Conservation (phyloP, 53 echinoderm and acorn worm species). For the Zoroaster sp. region DNA sequence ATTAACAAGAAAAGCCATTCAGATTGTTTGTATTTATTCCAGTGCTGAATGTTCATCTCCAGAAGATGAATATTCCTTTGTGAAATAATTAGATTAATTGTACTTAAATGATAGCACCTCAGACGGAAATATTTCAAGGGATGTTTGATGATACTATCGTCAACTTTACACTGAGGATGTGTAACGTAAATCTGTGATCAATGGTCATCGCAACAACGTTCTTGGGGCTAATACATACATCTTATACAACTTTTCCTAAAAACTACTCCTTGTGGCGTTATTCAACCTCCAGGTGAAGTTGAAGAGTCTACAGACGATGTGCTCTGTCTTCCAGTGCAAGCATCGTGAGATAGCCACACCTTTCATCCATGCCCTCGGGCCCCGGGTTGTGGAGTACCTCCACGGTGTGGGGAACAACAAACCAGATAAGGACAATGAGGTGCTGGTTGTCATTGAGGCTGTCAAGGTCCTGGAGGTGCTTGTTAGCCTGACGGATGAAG, state of each 20-base stretch:
- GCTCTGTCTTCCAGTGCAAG: constrained; percentile 88
- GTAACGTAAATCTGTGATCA: not conserved
- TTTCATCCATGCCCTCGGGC: constrained; percentile 94
- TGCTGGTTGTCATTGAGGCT: constrained; percentile 87
- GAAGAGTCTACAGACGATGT: constrained; percentile 89
- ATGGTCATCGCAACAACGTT: too few species aligned
- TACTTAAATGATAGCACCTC: too few species aligned
- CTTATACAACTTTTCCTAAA: not conserved
- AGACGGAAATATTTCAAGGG: too few species aligned
- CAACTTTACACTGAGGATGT: too few species aligned
- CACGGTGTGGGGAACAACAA: constrained; percentile 74
- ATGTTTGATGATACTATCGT: too few species aligned
- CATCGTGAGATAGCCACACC: constrained; percentile 90
- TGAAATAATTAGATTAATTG: too few species aligned
- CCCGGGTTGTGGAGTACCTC: constrained; percentile 87
- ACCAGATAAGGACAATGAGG: constrained; percentile 80
- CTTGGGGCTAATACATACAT: too few species aligned
- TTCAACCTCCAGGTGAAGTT: constrained; percentile 73
- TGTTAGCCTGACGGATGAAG: constrained; percentile 87
- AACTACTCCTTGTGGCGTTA: not conserved
- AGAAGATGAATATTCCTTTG: too few species aligned
- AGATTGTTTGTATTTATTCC: too few species aligned
- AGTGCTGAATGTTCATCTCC: too few species aligned
- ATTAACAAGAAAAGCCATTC: too few species aligned
- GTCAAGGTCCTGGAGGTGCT: constrained; percentile 82